Conservation (phyloP, 2,888 invertebrate genomes). For the Cremastinae sp. region DNA sequence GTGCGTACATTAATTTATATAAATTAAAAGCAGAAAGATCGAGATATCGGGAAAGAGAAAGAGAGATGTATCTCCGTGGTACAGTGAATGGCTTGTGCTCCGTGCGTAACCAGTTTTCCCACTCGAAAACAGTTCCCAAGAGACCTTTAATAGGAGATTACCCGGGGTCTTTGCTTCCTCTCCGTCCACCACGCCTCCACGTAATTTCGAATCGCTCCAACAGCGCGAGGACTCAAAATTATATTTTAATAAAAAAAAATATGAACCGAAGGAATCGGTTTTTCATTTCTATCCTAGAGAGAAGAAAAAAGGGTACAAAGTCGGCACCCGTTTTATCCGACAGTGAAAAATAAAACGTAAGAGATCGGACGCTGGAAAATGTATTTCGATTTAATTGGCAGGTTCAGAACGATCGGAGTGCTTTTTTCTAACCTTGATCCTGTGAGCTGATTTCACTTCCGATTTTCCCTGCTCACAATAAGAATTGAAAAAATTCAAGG, state of each 20-base stretch:
- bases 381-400: slow-evolving; percentile 16
- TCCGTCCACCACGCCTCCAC: slow-evolving; percentile 49
- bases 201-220: slow-evolving; percentile 53
- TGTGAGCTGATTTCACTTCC: too few relatives aligned
- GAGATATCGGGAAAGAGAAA: slow-evolving; percentile 4
- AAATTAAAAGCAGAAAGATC: slow-evolving; percentile 14
- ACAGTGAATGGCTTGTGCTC: slow-evolving; percentile 52
- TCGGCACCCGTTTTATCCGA: slow-evolving; percentile 10
- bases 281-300: slow-evolving; percentile 43
- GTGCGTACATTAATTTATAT: slow-evolving; percentile 13
- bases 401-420: background rate
- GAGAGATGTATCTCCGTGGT: slow-evolving; percentile 36
- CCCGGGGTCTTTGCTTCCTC: slow-evolving; percentile 43
- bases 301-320: slow-evolving; percentile 9
- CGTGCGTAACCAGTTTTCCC: slow-evolving; percentile 59
- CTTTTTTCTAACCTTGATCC: background rate
- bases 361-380: slow-evolving; percentile 7
- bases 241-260: too few relatives aligned
- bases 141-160: slow-evolving; percentile 46
- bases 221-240: slow-evolving; percentile 13
- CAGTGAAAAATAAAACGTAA: background rate
- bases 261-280: slow-evolving; percentile 12
- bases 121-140: slow-evolving; percentile 49
- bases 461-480: slow-evolving; percentile 17
- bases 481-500: too few relatives aligned